Evolutionary conservation across 1,140 invertebrate species (phyloP).

Genomic region (Diprion similis): DNA sequence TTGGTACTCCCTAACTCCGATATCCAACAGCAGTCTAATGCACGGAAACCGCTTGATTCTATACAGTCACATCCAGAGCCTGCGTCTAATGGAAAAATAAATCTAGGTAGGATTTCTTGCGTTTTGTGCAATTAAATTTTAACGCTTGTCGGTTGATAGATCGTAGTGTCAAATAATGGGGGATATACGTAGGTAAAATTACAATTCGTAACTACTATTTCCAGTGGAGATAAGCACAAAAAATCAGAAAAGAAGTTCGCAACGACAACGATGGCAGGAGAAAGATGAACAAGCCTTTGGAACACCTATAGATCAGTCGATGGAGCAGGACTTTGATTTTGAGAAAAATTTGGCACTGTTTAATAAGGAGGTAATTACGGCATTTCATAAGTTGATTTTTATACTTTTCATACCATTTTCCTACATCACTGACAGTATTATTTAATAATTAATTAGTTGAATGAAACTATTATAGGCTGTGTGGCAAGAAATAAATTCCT

Average conservation of each 20-base stretch:
- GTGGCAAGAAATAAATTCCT: constrained; percentile 74
- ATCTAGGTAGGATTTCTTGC: constrained; percentile 45
- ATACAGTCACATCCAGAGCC: constrained; percentile 39
- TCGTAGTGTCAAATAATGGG: neutral
- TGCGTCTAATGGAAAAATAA: constrained; percentile 48
- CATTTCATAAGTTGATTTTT: constrained; percentile 9
- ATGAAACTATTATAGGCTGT: constrained; percentile 43
- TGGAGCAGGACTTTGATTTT: constrained; percentile 88
- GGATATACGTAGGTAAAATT: constrained; percentile 43
- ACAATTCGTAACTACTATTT: constrained; percentile 55
- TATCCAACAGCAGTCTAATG: constrained; percentile 33
- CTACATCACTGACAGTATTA: constrained; percentile 1
- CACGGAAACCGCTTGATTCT: constrained; percentile 39
- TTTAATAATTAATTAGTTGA: neutral
- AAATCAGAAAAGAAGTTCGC: constrained; percentile 40
- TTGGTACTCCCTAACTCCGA: constrained; percentile 30
- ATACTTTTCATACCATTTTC: neutral
- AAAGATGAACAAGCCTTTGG: constrained; percentile 70
- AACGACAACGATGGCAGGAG: constrained; percentile 55
- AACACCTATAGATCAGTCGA: constrained; percentile 65
- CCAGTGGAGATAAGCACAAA: constrained; percentile 39
- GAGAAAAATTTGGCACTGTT: constrained; percentile 92
- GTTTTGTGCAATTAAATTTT: constrained; percentile 37
- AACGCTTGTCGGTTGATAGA: neutral
- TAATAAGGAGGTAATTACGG: constrained; percentile 78